These are phyloP conservation scores for Ophioninae sp. DNA, from an alignment of 2,888 invertebrate species.

Conservation along the genomic window DNA sequence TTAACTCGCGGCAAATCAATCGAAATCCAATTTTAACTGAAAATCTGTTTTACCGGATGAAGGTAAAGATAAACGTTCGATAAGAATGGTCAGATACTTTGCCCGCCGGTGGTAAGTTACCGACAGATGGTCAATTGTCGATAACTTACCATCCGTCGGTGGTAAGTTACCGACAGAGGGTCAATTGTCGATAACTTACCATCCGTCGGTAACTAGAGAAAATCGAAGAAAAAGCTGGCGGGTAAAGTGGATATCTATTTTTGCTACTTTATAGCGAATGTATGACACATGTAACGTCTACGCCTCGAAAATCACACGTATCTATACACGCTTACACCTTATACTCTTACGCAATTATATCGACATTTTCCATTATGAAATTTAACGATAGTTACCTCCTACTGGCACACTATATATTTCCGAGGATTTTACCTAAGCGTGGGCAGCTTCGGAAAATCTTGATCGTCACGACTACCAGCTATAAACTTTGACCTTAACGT, in stretches of 20 bases:
- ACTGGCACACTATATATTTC: constrained; percentile 12
- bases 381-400: constrained; percentile 14
- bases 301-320: neutral
- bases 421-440: constrained; percentile 20
- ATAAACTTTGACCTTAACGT: constrained; percentile 35
- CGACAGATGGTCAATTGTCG: neutral
- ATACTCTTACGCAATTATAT: constrained; percentile 24
- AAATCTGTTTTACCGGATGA: neutral
- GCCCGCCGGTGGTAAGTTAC: neutral
- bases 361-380: constrained; percentile 26
- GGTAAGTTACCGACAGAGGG: neutral
- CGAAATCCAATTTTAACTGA: neutral
- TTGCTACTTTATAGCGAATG: neutral
- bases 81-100: neutral
- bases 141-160: neutral
- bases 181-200: neutral
- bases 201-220: neutral
- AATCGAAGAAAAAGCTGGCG: neutral
- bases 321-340: constrained; percentile 8
- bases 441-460: constrained; percentile 44
- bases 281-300: neutral
- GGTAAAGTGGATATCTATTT: constrained; percentile 9
- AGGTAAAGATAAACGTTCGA: neutral
- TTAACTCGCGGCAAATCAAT: neutral
- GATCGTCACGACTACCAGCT: constrained; percentile 41